Evolutionary conservation across 2,797 vertebrate species (phyloP), one percentile per base, ranked within the genome.

Genomic region (Epinephelus awoara): DNA sequence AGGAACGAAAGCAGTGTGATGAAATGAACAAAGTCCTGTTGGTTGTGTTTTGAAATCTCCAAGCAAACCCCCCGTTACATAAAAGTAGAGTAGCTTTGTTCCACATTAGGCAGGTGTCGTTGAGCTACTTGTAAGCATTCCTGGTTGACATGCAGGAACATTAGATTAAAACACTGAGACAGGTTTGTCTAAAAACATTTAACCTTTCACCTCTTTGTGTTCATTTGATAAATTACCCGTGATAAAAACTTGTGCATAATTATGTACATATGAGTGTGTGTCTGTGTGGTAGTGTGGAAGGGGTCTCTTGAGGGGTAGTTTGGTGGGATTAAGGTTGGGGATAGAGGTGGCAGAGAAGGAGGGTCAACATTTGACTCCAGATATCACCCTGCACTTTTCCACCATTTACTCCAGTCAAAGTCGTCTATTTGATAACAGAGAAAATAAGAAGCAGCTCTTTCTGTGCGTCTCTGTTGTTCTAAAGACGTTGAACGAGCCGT

Each of bases 181-280:
- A 38, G 38, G 6, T 38, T 77, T 65, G 38, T 25, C 68, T 81
- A 56, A 80, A 74, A 68, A 56, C 19, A 21, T 49, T 82, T 91
- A 86, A 91, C 86, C 88, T 72, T 76, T 92, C 84, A 92, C 42
- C 54, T 57, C 75, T 25, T 80, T 61, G 67, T 77, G 83, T 59
- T 87, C 52, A 90, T 90, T 85, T 78, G 75, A 79, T 78, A 88
- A 86, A 88, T 89, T 83, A 75, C 77, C 8, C 72, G 19, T 17
- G 34, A 47, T 76, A 27, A 75, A 72, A 38, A 80, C 74, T 72
- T 38, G 38, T 38, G 38, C 6, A 6, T 38, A 1, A 38, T 38
- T 38, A 38, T 38, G 38, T 27, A 3, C 38, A 38, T 38, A 38
- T 38, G 6, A 38, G 9, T 38, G 9, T 9, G 4, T 38, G 38